Evolutionary conservation across 2,113 vertebrate genomes (phyloP), one percentile per base, ranked within the genome.

Genomic region (Egretta garzetta): DNA sequence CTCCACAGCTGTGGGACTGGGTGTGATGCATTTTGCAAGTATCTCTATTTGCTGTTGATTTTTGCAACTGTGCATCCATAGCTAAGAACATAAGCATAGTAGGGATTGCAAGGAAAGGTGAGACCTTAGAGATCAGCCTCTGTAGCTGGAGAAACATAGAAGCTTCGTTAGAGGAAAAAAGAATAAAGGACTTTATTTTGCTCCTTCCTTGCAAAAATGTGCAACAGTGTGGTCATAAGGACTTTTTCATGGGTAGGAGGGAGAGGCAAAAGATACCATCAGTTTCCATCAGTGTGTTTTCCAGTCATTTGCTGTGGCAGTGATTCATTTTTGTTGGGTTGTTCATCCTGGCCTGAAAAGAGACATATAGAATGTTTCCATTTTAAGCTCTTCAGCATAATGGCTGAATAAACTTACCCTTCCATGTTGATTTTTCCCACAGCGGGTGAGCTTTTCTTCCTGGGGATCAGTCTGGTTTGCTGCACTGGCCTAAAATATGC

Each of bases 251-350:
- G 52, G 68, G 52, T 47, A 68, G 64, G 72, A 86, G 22, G 14
- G 37, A 47, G 62, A 84, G 33, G 56, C 62, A 43, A 8, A 59
- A 82, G 70, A 49, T n/a, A 58, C 20, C 62, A 80, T 81, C 73
- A 58, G 20, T 95, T 94, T 87, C 91, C 70, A 72, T 58, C 68
- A 19, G 71, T 35, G 18, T 49, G n/a, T 93, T 90, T 96, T 89
- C 89, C 88, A 79, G 70, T 93, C 50, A 27, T 41, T 94, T 76
- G 60, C 76, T 90, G 68, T 73, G 73, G 47, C 21, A 82, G 53
- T 86, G 88, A 84, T 83, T 93, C 47, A 85, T 52, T 67, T 66
- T 50, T 49, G 26, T 64, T 72, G 16, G 3, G 50, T 43, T 76
- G 53, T 33, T 96, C 87, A 28, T 58, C 74, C 89, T 88, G 58